Evolutionary conservation across 2,113 vertebrate genomes (phyloP), one percentile per base, ranked within the genome.

Genomic region (Lates calcarifer): DNA sequence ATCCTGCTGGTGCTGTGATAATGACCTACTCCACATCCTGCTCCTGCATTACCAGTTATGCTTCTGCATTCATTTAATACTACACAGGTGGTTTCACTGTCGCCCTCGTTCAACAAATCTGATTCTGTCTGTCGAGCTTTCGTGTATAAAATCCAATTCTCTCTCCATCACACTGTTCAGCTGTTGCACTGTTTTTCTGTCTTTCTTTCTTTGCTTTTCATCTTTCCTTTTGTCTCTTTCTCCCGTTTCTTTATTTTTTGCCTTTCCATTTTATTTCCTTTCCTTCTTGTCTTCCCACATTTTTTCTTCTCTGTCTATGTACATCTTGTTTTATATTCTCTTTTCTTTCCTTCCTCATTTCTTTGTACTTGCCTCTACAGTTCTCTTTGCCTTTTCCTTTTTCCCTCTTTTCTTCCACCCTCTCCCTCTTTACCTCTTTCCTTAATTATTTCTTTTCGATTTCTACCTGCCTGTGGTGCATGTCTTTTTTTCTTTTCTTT

Each of bases 1-100:
- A 76, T 79, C 90, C 88, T 86, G 76, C 86, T 37, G 72, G 17
- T n/a, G 84, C 82, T 56, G 77, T 77, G 77, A 87, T 84, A 85
- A 90, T 86, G 83, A 81, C 74, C 71, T 89, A n/a, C 63, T 76
- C 74, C 81, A 84, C 82, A 81, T 88, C 78, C 80, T 87, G 77
- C 76, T 64, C 80, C 83, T 67, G 62, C 68, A 70, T 84, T 78
- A 74, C 17, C 78, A 47, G 26, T 75, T 84, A 45, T 26, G 47
- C 74, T 22, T 3, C 71, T n/a, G 68, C 64, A 77, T 66, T 68
- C 79, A 55, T 85, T 82, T 71, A 18, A 85, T 81, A 37, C 76
- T 17, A 66, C 81, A 75, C 85, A 86, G 85, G 85, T 87, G 87
- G 79, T 79, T 85, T 49, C 53, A 6, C 31, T 24, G 9, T 70